Conservation (phyloP, 2,797 vertebrate genomes). For the Eulemur mongoz region DNA sequence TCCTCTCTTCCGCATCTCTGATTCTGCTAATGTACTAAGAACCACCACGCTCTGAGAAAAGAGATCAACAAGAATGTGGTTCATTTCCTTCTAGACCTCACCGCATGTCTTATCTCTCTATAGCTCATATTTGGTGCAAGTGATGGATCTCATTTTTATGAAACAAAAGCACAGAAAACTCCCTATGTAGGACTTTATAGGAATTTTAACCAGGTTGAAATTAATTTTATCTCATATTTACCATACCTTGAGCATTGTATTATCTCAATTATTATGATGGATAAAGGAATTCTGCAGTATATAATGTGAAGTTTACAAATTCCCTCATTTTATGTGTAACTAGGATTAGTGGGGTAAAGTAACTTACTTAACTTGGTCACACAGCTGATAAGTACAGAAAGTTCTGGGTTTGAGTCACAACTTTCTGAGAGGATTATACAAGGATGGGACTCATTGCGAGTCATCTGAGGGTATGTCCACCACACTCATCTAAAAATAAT, state of each 20-base stretch:
- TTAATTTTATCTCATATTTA: background rate
- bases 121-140: background rate
- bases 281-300: background rate
- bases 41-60: background rate
- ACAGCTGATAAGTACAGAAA: too few species aligned
- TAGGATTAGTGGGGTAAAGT: too few species aligned
- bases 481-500: constrained; percentile 1
- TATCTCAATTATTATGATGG: background rate
- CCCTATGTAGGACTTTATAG: background rate
- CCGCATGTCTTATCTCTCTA: background rate
- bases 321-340: too few species aligned
- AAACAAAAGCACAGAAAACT: background rate
- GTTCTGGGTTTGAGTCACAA: too few species aligned
- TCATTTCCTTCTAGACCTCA: constrained; percentile 51
- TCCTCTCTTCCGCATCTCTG: constrained; percentile 44
- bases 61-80: background rate
- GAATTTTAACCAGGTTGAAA: background rate
- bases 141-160: background rate
- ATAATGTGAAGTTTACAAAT: too few species aligned
- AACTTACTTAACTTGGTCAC: too few species aligned
- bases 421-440: background rate
- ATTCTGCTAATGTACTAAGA: background rate
- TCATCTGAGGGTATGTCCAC: background rate
- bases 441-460: background rate
- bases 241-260: background rate